A percentile compares a stretch with the other conserved stretches of the same genome.
These are phyloP conservation scores for Aphodius granarius DNA, from an alignment of 2,888 invertebrate genomes.

Conservation along the genomic window DNA sequence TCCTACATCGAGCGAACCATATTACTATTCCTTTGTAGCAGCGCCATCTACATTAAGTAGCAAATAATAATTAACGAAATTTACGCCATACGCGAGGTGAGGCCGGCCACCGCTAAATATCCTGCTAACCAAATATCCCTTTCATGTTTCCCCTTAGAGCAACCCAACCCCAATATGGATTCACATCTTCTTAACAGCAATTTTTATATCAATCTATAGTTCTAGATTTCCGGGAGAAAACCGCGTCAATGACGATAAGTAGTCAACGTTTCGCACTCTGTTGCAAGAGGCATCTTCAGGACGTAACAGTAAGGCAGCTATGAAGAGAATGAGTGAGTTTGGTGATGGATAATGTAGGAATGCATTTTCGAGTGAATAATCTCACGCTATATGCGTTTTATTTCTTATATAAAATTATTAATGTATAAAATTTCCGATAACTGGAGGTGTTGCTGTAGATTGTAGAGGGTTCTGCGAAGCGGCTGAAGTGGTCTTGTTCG, in stretches of 20 bases:
- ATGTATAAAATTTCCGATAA: slow-evolving; percentile 13
- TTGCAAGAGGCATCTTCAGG: too few relatives aligned
- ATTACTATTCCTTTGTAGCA: not conserved
- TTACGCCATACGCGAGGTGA: not conserved
- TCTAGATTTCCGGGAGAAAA: too few relatives aligned
- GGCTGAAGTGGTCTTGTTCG: not conserved
- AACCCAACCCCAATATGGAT: too few relatives aligned
- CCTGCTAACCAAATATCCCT: not conserved
- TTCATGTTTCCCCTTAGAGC: not conserved
- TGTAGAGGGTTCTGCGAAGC: not conserved
- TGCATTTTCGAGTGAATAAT: slow-evolving; percentile 5
- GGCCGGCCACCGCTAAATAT: not conserved
- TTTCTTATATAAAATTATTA: slow-evolving; percentile 10
- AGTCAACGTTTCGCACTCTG: too few relatives aligned
- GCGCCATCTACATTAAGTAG: not conserved
- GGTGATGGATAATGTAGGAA: too few relatives aligned
- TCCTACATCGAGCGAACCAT: not conserved
- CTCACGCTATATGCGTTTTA: not conserved
- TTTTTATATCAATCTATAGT: not conserved
- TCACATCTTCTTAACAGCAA: not conserved
- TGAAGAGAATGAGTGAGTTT: too few relatives aligned
- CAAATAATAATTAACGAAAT: not conserved
- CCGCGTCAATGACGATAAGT: too few relatives aligned
- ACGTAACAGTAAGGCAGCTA: too few relatives aligned
- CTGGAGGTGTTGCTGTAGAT: not conserved